Evolutionary conservation across 2,888 invertebrate genomes (phyloP).

Genomic region (Dryocosmus kuriphilus): DNA sequence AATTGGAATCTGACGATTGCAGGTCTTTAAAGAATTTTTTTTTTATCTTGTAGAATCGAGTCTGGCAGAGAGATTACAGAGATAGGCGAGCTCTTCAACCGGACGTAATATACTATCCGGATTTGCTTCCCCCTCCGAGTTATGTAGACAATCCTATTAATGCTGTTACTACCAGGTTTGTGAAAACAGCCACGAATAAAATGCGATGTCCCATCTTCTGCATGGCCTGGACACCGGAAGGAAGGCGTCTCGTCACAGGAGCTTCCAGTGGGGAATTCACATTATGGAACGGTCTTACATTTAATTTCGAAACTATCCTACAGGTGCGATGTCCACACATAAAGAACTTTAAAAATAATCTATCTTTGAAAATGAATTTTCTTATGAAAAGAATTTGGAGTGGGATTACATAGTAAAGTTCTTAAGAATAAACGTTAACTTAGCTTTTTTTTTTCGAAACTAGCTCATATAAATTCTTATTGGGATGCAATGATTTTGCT

Average conservation of each 20-base stretch:
- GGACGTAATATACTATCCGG: conserved; percentile 96
- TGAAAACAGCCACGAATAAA: conserved; percentile 99
- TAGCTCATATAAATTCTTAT: background rate
- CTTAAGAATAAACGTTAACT: too few species aligned
- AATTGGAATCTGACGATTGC: conserved; percentile 16
- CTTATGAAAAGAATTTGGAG: too few species aligned
- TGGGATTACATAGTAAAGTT: too few species aligned
- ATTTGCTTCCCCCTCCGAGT: conserved; percentile 95
- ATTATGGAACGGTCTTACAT: conserved; percentile 99
- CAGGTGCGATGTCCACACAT: conserved; percentile 83
- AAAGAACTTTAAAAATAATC: background rate
- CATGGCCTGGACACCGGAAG: conserved; percentile 99
- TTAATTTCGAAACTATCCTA: conserved; percentile 99
- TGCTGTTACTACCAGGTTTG: conserved; percentile 96
- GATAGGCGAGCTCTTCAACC: conserved; percentile 95
- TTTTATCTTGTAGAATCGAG: conserved; percentile 83
- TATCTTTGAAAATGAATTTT: background rate
- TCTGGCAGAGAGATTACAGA: conserved; percentile 96
- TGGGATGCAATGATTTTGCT: background rate
- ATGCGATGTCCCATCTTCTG: conserved; percentile 99
- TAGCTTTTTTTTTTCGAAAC: too few species aligned
- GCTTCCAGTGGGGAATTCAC: conserved; percentile 99
- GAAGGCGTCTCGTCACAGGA: conserved; percentile 97
- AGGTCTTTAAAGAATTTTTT: conserved; percentile 39
- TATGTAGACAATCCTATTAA: conserved; percentile 97